Evolutionary conservation across 2,797 vertebrate species (phyloP).

Genomic region (Schizopygopsis pylzovi): DNA sequence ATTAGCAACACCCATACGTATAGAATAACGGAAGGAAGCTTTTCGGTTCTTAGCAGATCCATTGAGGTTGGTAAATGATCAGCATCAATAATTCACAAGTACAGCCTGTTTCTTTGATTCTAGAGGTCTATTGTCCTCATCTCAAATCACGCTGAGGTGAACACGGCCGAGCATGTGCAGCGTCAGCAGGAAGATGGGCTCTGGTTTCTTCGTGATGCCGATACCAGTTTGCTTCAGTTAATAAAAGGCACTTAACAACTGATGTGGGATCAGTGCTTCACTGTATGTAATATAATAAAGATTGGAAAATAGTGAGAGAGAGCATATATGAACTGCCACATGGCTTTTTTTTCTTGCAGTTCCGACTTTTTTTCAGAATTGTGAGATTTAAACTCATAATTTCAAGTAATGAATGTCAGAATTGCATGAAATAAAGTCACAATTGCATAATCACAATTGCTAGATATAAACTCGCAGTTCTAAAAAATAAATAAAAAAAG

Average conservation of each 20-base stretch:
- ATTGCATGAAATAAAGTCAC: not conserved
- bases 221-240: constrained; percentile 17
- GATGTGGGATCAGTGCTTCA: not conserved
- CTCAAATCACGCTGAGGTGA: constrained; percentile 67
- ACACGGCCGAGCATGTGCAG: constrained; percentile 46
- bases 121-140: constrained; percentile 70
- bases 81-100: constrained; percentile 78
- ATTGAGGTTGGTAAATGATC: constrained; percentile 71
- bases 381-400: not conserved
- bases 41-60: constrained; percentile 66
- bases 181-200: constrained; percentile 67
- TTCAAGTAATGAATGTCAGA: too few relatives aligned
- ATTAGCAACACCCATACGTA: constrained; percentile 63
- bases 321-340: not conserved
- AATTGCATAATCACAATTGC: not conserved
- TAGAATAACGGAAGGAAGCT: constrained; percentile 55
- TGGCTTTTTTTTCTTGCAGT: too few relatives aligned
- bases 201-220: constrained; percentile 52
- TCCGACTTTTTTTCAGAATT: not conserved
- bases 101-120: constrained; percentile 74
- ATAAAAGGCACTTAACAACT: constrained; percentile 5
- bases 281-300: constrained; percentile 31
- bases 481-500: too few relatives aligned
- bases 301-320: not conserved
- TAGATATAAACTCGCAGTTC: not conserved